These are phyloP conservation scores for Nomada ruficornis DNA, from an alignment of 2,888 invertebrate species.

Conservation along the genomic window DNA sequence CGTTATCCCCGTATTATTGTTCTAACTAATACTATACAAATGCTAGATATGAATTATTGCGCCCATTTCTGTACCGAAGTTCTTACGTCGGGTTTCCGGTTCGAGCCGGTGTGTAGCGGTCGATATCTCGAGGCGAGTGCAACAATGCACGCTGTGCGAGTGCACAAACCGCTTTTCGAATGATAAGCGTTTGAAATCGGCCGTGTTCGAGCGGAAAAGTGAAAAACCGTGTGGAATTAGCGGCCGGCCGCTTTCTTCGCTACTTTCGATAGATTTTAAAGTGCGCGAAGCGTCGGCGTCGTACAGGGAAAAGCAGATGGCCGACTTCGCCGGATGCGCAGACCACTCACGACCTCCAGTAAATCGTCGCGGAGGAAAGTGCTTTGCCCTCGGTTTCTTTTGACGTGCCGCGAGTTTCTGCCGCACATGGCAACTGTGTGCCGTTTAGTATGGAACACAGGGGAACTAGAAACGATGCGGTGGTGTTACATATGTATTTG, in stretches of 20 bases:
- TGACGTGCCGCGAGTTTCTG: constrained; percentile 2
- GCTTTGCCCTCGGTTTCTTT: constrained; percentile 48
- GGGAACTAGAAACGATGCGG: background rate
- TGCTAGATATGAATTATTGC: background rate
- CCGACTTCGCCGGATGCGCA: constrained; percentile 58
- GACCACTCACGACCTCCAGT: constrained; percentile 57
- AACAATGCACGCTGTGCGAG: no score
- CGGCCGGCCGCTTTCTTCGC: constrained; percentile 56
- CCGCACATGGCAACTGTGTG: constrained; percentile 15
- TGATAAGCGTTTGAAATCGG: constrained; percentile 16
- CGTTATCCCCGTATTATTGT: no score
- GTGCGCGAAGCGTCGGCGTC: constrained; percentile 55
- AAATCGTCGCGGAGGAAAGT: constrained; percentile 53
- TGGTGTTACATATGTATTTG: background rate
- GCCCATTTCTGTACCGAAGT: background rate
- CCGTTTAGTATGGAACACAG: background rate
- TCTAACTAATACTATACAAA: no score
- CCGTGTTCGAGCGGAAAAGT: constrained; percentile 50
- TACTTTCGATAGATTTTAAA: constrained; percentile 70
- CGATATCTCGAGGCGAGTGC: constrained; percentile 7
- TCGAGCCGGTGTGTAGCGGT: background rate
- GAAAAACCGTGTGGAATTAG: constrained; percentile 64
- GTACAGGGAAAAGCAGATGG: constrained; percentile 50
- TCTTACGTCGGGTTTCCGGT: background rate
- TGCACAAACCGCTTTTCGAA: constrained; percentile 38